Base-by-base conservation (phyloP, 2,113 vertebrate genomes). In the Blennius ocellaris region DNA sequence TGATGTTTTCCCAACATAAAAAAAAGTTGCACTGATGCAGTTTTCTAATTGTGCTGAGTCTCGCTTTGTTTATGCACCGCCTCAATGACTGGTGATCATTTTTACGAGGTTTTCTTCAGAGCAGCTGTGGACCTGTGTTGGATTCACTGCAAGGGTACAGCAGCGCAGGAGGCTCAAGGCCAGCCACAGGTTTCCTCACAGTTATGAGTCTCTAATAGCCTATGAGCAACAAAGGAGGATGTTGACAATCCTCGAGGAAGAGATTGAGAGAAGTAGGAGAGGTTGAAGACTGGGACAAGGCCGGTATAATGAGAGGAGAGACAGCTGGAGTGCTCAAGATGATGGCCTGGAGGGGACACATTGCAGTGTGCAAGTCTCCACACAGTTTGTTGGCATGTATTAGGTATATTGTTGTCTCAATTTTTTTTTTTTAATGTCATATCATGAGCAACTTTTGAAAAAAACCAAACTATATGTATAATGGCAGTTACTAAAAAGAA, bases 111-210 rank as follows among this genome's bases (percentile, higher is more conserved):
- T 48, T 58, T 75, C 62, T 70, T 70, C 37, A 71, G 82, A 79
- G 69, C 70, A 69, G 78, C 70, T 76, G 73, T 76, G 73, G 72
- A 73, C 69, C 38, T 50, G 45, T 75, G 76, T 76, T 73, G 50
- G 73, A 67, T 58, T 75, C 81, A 75, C 80, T 84, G 70, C 7
- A 9, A 81, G 74, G 73, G 69, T 72, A 54, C 54, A 57, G 75
- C 75, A 53, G 60, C 72, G 68, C 21, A 80, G 12, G 69, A 62
- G 53, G 78, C 86, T 85, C 40, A 68, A 72, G 83, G 79, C 71
- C 47, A 84, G 68, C 81, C 77, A 79, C 83, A 81, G 80, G 68
- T 86, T 81, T 80, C 71, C 36, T 83, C 81, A 86, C 83, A 82
- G 83, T 69, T 89, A 78, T 71, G 59, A 79, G 62, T 52, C 59